Percentiles rank a stretch among this genome's conserved stretches.
Conservation (phyloP, 2,797 vertebrate species). For the Lutjanus argentimaculatus region DNA sequence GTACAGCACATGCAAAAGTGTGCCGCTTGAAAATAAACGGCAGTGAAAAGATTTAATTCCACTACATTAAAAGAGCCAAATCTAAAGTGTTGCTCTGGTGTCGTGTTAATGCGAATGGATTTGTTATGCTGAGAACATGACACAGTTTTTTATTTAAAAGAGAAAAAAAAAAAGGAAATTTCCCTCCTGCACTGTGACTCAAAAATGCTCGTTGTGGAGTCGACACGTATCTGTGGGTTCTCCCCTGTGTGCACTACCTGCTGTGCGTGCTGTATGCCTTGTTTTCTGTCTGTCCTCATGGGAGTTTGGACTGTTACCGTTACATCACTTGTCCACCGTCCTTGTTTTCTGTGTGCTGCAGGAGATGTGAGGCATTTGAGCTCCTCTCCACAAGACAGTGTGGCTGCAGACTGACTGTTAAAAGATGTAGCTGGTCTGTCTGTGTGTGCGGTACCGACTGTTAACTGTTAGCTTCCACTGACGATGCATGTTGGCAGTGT, state of each 20-base stretch:
- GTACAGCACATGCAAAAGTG: constrained; percentile 51
- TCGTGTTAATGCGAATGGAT: constrained; percentile 64
- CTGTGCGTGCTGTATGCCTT: constrained; percentile 74
- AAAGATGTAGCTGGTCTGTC: constrained; percentile 60
- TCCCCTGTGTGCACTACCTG: constrained; percentile 67
- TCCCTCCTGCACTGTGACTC: constrained; percentile 78
- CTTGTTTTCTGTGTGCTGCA: constrained; percentile 72
- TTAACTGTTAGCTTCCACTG: constrained; percentile 80
- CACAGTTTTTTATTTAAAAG: constrained; percentile 23
- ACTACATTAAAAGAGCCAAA: constrained; percentile 58
- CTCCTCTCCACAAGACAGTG: constrained; percentile 51
- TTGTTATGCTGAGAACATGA: constrained; percentile 64
- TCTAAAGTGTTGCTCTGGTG: constrained; percentile 60
- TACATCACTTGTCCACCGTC: constrained; percentile 72
- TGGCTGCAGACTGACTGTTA: constrained; percentile 69
- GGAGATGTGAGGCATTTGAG: constrained; percentile 59
- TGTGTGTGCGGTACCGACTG: constrained; percentile 75
- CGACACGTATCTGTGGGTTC: constrained; percentile 61
- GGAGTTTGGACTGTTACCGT: constrained; percentile 71
- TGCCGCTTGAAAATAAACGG: constrained; percentile 59
- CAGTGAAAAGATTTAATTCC: constrained; percentile 58
- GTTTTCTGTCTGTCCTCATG: constrained; percentile 74
- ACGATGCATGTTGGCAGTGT: constrained; percentile 83
- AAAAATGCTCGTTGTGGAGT: constrained; percentile 69
- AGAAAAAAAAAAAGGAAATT: constrained; percentile 13